Percentiles rank a stretch among this genome's conserved stretches.
Conservation (phyloP, 2,888 invertebrate species). For the Eristalis tenax region DNA sequence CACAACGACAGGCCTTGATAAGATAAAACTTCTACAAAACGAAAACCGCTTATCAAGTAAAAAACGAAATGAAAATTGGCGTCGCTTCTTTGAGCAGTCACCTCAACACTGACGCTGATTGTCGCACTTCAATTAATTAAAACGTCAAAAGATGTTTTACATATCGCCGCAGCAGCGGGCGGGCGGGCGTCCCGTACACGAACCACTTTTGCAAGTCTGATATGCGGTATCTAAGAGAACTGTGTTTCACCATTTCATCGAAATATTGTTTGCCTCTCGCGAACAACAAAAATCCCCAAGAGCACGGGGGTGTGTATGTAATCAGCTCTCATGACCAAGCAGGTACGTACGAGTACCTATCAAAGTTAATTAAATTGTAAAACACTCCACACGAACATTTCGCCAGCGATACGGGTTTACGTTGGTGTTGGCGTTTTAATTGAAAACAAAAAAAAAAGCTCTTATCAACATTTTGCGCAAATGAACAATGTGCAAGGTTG, state of each 20-base stretch:
- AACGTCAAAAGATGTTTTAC: background rate
- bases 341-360: conserved; percentile 1
- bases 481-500: conserved; percentile 15
- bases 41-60: background rate
- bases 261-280: background rate
- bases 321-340: conserved; percentile 19
- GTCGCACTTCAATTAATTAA: background rate
- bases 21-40: background rate
- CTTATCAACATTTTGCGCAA: conserved; percentile 38
- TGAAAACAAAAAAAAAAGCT: conserved; percentile 3
- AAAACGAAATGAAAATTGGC: background rate
- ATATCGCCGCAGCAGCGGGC: background rate
- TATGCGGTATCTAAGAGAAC: background rate
- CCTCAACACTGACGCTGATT: background rate
- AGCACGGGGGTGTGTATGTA: background rate
- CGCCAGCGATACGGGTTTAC: conserved; percentile 17
- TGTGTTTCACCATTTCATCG: background rate
- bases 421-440: conserved; percentile 29
- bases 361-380: conserved; percentile 45
- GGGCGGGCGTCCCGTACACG: background rate
- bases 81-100: background rate
- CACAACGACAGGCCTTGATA: background rate
- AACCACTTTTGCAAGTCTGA: background rate
- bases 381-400: conserved; percentile 33
- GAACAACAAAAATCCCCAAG: background rate